Evolutionary conservation across 2,888 invertebrate genomes (phyloP), one percentile per base, ranked within the genome.

Genomic region (Caenorhabditis zanzibari): DNA sequence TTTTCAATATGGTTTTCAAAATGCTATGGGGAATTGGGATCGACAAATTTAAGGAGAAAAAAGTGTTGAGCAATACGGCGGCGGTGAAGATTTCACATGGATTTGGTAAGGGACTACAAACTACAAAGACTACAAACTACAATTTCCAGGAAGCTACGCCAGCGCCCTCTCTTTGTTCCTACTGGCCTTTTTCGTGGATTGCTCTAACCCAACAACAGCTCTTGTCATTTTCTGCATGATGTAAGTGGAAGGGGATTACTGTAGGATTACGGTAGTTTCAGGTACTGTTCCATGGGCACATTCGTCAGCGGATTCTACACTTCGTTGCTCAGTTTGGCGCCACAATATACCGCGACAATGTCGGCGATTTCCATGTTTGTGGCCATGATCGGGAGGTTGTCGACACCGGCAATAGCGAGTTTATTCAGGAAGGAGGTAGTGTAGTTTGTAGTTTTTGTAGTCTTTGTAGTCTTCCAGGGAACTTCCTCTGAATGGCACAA

Each of bases 231-330:
- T 91, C 44, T 82, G 84, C 26, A 5, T 84, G 0, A 86, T 85
- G 85, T 86, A n/a, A n/a, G n/a, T n/a, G n/a, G n/a, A n/a, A n/a
- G n/a, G n/a, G n/a, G n/a, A n/a, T n/a, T n/a, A n/a, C n/a, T n/a
- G n/a, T n/a, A n/a, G n/a, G n/a, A n/a, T n/a, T n/a, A n/a, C n/a
- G n/a, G n/a, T n/a, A n/a, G n/a, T n/a, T n/a, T n/a, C n/a, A n/a
- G n/a, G n/a, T n/a, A 82, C 35, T 73, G 73, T 22, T 71, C 76
- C 19, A 71, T 84, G 81, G 82, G 85, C 24, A 84, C 85, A 9
- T 86, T 86, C 49, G 83, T 75, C 64, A 84, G 84, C 41, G 89
- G 90, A 16, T 88, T 87, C 64, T 88, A 86, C 83, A 90, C 90
- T 5, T 85, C 88, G 0, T 72, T 86, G 12, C 74, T 90, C 2